A percentile compares a stretch with the other conserved stretches of the same genome.
These are phyloP conservation scores for Nyctalus aviator DNA, from an alignment of 2,797 vertebrate genomes.

Conservation along the genomic window DNA sequence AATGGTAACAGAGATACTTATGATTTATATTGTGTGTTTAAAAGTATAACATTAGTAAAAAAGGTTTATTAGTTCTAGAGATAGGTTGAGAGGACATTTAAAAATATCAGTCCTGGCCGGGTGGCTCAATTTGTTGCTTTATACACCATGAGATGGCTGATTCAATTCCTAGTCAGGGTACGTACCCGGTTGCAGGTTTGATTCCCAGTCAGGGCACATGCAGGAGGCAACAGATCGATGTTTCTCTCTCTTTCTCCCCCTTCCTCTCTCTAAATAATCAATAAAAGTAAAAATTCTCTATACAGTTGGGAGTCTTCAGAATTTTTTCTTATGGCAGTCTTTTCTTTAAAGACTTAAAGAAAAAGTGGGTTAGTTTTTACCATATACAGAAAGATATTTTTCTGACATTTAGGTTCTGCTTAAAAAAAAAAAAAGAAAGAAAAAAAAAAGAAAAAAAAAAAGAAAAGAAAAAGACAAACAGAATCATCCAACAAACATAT, in stretches of 20 bases:
- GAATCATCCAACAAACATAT: not conserved
- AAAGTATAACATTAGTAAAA: constrained; percentile 3
- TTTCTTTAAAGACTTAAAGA: not conserved
- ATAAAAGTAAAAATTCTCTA: not conserved
- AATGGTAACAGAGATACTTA: not conserved
- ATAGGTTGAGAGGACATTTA: not conserved
- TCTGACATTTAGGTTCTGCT: constrained; percentile 10
- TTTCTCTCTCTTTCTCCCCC: not conserved
- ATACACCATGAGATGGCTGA: not conserved
- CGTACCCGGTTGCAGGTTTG: not conserved
- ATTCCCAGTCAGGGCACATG: not conserved
- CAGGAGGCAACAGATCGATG: not conserved
- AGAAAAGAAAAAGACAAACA: not conserved
- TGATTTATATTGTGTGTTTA: not conserved
- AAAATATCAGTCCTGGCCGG: not conserved
- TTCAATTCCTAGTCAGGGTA: not conserved
- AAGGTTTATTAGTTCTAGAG: not conserved
- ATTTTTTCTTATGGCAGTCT: not conserved
- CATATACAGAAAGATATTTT: not conserved
- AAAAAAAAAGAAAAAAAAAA: not conserved
- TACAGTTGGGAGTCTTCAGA: not conserved
- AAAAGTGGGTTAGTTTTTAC: not conserved
- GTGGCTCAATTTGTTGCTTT: not conserved
- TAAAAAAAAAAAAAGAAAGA: not conserved
- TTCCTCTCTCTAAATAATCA: not conserved